Evolutionary conservation across 2,888 invertebrate genomes (phyloP).

Genomic region (Eupithecia pulchellata): DNA sequence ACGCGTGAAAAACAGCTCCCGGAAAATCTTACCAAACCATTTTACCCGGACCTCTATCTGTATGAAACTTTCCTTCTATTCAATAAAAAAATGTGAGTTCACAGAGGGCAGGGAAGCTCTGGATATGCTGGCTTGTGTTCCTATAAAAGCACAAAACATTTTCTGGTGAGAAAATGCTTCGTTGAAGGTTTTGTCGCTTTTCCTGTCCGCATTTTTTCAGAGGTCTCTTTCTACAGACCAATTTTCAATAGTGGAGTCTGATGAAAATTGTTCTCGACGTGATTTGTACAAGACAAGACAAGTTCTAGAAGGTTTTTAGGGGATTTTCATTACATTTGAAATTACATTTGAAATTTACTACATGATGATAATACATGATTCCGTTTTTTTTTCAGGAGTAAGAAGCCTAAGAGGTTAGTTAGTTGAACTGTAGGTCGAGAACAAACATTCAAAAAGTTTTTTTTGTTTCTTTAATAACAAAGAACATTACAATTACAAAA

Average conservation of each 20-base stretch:
- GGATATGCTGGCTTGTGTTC: constrained; percentile 43
- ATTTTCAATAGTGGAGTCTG: neutral
- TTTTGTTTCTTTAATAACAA: no score
- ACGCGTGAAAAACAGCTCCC: constrained; percentile 50
- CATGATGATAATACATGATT: no score
- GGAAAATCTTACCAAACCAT: constrained; percentile 61
- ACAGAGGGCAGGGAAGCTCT: constrained; percentile 45
- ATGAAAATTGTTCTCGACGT: neutral
- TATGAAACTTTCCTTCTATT: constrained; percentile 17
- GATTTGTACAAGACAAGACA: neutral
- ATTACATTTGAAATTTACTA: no score
- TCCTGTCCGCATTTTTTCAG: neutral
- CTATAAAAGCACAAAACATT: constrained; percentile 57
- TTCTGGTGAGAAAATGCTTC: constrained; percentile 54
- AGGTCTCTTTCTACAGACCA: neutral
- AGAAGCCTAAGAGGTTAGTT: no score
- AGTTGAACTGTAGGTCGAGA: no score
- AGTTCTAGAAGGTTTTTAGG: neutral
- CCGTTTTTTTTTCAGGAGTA: neutral
- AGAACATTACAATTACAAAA: no score
- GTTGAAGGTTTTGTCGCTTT: constrained; percentile 54
- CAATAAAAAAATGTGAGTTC: neutral
- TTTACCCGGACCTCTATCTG: constrained; percentile 42
- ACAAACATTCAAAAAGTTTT: no score
- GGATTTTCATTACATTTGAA: neutral